Evolutionary conservation across 2,888 invertebrate species (phyloP).

Genomic region (Octodonta nipae): DNA sequence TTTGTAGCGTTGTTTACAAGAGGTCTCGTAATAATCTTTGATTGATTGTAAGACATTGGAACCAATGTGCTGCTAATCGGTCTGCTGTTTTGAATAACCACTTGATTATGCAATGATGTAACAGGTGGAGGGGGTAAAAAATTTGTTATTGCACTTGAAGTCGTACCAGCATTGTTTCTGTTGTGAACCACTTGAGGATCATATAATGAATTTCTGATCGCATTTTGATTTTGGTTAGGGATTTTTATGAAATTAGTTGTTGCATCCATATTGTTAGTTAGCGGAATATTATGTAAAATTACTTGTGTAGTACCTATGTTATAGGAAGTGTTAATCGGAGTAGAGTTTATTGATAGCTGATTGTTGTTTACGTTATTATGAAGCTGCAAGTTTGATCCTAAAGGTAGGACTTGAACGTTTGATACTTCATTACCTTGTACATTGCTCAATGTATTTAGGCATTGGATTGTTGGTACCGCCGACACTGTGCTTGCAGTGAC

Average conservation of each 20-base stretch:
- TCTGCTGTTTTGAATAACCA: slow-evolving; percentile 10
- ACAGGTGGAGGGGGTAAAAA: no score
- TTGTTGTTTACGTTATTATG: slow-evolving; percentile 2
- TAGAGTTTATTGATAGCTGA: no score
- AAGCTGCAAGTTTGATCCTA: slow-evolving; percentile 14
- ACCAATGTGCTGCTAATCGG: slow-evolving; percentile 7
- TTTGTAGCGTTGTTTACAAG: no score
- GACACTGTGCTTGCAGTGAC: slow-evolving; percentile 37
- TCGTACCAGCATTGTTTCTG: slow-evolving; percentile 6
- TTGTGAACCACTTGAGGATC: slow-evolving; percentile 9
- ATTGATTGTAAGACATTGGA: no score
- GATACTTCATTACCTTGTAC: slow-evolving; percentile 38
- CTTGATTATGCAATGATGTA: no score
- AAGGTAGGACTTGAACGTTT: slow-evolving; percentile 47
- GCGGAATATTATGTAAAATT: slow-evolving; percentile 23
- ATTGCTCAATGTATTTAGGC: slow-evolving; percentile 29
- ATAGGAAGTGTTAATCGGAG: no score
- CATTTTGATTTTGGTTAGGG: slow-evolving; percentile 6
- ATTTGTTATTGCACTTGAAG: slow-evolving; percentile 7
- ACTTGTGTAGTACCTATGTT: slow-evolving; percentile 21
- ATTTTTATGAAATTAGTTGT: slow-evolving; percentile 13
- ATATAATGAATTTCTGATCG: no score
- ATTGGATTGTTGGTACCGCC: slow-evolving; percentile 35
- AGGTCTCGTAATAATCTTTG: no score
- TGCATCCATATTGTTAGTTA: slow-evolving; percentile 17